Conservation (phyloP, 2,888 invertebrate species). For the Diadegma fenestrale region DNA sequence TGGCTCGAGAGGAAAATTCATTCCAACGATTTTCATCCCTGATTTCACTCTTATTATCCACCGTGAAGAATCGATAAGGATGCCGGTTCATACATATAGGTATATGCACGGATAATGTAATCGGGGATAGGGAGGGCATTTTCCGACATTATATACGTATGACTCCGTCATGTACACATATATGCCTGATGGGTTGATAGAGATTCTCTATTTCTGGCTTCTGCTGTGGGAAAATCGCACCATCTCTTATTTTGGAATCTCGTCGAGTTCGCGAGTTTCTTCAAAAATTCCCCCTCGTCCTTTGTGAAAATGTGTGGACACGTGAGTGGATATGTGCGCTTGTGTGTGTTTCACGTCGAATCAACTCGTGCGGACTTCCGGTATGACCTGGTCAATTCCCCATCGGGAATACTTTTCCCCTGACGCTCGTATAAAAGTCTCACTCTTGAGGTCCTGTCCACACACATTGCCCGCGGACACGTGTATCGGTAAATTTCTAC, state of each 20-base stretch:
- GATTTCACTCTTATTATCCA: conserved; percentile 63
- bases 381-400: conserved; percentile 60
- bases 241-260: conserved; percentile 52
- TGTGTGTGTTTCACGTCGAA: conserved; percentile 30
- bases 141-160: conserved; percentile 33
- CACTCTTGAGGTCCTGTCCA: conserved; percentile 25
- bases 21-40: conserved; percentile 61
- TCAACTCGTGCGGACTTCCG: conserved; percentile 63
- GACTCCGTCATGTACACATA: not conserved
- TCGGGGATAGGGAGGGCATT: conserved; percentile 13
- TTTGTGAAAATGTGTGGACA: not conserved
- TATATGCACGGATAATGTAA: conserved; percentile 17
- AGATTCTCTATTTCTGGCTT: not conserved
- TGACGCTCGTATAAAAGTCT: conserved; percentile 21
- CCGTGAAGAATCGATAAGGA: conserved; percentile 57
- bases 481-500: conserved; percentile 29
- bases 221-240: conserved; percentile 26
- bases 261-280: conserved; percentile 25
- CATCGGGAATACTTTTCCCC: conserved; percentile 34
- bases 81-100: conserved; percentile 18
- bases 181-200: not conserved
- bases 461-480: conserved; percentile 3
- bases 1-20: conserved; percentile 45
- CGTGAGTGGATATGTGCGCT: not conserved
- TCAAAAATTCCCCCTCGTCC: conserved; percentile 42